phyloP scores from a whole-genome alignment of 2,113 vertebrate genomes.

The Paraplagusia blochii region DNA sequence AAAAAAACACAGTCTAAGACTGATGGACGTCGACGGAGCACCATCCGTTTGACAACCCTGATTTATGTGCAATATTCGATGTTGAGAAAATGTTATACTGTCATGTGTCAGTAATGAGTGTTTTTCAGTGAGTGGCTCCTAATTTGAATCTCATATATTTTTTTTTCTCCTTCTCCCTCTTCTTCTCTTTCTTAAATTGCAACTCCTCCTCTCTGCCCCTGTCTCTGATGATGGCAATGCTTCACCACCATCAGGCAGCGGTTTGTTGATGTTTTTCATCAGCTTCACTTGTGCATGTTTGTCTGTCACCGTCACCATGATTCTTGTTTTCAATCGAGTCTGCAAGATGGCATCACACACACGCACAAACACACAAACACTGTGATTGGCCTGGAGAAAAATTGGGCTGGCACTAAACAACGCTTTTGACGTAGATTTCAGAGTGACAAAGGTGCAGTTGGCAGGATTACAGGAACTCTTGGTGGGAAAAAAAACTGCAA shows the following conservation, averaged over 20 bases:
- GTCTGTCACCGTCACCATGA: constrained; percentile 37
- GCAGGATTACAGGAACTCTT: too few relatives aligned
- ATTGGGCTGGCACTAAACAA: constrained; percentile 11
- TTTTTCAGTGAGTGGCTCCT: constrained; percentile 40
- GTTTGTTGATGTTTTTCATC: constrained; percentile 84
- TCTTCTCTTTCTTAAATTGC: constrained; percentile 58
- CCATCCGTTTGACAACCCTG: constrained; percentile 8
- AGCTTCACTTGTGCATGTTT: constrained; percentile 70
- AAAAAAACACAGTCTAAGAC: background rate
- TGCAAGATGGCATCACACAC: constrained; percentile 15
- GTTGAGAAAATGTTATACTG: constrained; percentile 50
- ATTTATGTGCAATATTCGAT: background rate
- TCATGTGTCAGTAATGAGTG: constrained; percentile 39
- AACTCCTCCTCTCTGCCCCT: constrained; percentile 60
- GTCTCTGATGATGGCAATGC: constrained; percentile 79
- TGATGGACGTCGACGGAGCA: background rate
- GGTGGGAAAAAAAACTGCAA: too few relatives aligned
- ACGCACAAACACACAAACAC: too few relatives aligned
- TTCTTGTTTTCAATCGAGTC: constrained; percentile 30
- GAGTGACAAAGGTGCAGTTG: background rate
- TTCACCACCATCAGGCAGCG: constrained; percentile 85
- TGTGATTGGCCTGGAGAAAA: constrained; percentile 31
- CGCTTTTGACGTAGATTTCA: background rate
- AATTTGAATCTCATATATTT: constrained; percentile 67
- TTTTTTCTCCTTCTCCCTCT: constrained; percentile 53